A percentile compares a stretch with the other conserved stretches of the same genome.
Evolutionary conservation across 2,797 vertebrate species (phyloP).

Genomic region (Muscicapa comitata): DNA sequence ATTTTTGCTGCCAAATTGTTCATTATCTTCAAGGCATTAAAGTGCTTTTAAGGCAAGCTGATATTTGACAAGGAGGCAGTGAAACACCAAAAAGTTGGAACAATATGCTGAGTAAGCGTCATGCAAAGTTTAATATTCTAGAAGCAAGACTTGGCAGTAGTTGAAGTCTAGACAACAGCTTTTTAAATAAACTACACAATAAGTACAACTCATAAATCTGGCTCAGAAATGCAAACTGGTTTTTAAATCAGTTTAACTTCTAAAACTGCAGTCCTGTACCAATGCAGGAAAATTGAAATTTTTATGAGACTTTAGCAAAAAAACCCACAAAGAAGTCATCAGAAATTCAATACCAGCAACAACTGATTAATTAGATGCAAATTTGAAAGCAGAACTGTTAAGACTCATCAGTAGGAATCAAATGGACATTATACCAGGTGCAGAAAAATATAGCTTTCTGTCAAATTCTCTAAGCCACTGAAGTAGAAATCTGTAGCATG

Average conservation of each 20-base stretch:
- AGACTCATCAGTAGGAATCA: background rate
- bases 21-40: slow-evolving; percentile 42
- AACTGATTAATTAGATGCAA: background rate
- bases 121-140: slow-evolving; percentile 29
- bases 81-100: background rate
- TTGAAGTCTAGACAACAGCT: background rate
- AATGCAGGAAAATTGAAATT: background rate
- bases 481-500: background rate
- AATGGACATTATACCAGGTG: background rate
- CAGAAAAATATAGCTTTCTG: background rate
- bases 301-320: background rate
- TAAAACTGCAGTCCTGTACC: background rate
- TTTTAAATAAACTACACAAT: background rate
- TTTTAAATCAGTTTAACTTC: background rate
- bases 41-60: slow-evolving; percentile 38
- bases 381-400: background rate
- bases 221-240: background rate
- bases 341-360: background rate
- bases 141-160: background rate
- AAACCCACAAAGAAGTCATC: background rate
- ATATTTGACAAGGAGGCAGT: slow-evolving; percentile 20
- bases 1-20: slow-evolving; percentile 48
- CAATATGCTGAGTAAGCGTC: background rate
- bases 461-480: background rate
- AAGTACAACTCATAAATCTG: background rate